Conservation (phyloP, 2,888 invertebrate species). For the Drosophila limbata region DNA sequence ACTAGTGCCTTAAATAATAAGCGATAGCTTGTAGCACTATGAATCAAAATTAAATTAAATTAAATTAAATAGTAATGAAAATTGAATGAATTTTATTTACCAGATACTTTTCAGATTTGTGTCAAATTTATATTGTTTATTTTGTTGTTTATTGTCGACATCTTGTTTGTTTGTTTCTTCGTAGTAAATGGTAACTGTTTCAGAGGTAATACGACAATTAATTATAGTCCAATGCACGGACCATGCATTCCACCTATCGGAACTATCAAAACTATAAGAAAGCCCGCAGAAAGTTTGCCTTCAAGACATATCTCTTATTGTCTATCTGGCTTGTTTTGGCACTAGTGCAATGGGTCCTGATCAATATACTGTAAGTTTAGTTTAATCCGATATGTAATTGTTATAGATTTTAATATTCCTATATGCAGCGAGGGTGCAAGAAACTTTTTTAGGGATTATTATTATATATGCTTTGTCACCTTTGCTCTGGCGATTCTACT, state of each 20-base stretch:
- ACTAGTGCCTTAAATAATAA: no score
- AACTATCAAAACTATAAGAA: conserved; percentile 26
- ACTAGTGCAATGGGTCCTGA: conserved; percentile 43
- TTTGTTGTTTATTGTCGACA: conserved; percentile 1
- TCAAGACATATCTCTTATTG: conserved; percentile 39
- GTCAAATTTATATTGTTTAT: conserved; percentile 27
- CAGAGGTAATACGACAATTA: background rate
- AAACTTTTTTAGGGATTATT: conserved; percentile 1
- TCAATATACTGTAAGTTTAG: conserved; percentile 43
- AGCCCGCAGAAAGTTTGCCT: conserved; percentile 42
- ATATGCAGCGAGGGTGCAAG: conserved; percentile 15
- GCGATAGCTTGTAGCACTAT: no score
- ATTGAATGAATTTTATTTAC: background rate
- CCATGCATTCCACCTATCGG: conserved; percentile 33
- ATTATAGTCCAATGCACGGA: conserved; percentile 13
- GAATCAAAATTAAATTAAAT: background rate
- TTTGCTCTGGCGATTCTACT: conserved; percentile 34
- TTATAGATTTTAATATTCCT: background rate
- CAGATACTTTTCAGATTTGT: conserved; percentile 11
- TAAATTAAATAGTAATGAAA: background rate
- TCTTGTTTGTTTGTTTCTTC: background rate
- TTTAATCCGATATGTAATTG: background rate
- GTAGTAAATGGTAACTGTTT: conserved; percentile 2
- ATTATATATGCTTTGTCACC: conserved; percentile 31
- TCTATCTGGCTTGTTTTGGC: conserved; percentile 45